Evolutionary conservation across 2,113 vertebrate genomes (phyloP).

Genomic region (Tricholaema leucomelas): DNA sequence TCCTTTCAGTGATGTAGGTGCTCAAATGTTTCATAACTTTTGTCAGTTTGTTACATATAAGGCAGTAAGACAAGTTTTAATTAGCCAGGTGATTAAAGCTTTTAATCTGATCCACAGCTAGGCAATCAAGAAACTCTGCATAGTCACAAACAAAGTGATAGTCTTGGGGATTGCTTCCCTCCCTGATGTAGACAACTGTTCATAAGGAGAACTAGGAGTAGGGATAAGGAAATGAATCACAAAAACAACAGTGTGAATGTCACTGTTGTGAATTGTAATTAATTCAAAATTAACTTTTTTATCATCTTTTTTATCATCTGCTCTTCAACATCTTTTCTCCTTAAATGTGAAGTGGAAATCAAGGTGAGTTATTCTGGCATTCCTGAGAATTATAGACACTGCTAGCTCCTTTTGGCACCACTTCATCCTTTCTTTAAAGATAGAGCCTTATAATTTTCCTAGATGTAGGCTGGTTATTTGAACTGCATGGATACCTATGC

Average conservation of each 20-base stretch:
- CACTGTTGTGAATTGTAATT: not conserved
- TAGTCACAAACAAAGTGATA: not conserved
- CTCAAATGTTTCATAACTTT: slow-evolving; percentile 25
- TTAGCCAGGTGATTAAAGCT: slow-evolving; percentile 46
- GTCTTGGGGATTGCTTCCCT: not conserved
- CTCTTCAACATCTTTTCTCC: not conserved
- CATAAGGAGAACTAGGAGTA: not conserved
- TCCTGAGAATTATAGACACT: not conserved
- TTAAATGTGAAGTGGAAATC: slow-evolving; percentile 55
- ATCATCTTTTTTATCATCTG: slow-evolving; percentile 25
- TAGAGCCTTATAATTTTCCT: not conserved
- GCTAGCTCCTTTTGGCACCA: not conserved
- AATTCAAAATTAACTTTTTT: slow-evolving; percentile 53
- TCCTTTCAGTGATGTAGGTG: not conserved
- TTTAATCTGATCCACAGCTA: slow-evolving; percentile 52
- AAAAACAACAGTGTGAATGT: not conserved
- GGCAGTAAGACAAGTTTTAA: slow-evolving; percentile 45
- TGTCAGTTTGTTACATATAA: slow-evolving; percentile 15
- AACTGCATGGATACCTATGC: not conserved
- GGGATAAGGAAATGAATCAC: not conserved
- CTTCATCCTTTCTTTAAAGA: not conserved
- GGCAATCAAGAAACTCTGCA: not conserved
- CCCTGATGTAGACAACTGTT: not conserved
- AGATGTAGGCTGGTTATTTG: not conserved
- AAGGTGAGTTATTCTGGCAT: slow-evolving; percentile 67